phyloP scores from a whole-genome alignment of 2,888 invertebrate species.

The Pedicia rivosa region DNA sequence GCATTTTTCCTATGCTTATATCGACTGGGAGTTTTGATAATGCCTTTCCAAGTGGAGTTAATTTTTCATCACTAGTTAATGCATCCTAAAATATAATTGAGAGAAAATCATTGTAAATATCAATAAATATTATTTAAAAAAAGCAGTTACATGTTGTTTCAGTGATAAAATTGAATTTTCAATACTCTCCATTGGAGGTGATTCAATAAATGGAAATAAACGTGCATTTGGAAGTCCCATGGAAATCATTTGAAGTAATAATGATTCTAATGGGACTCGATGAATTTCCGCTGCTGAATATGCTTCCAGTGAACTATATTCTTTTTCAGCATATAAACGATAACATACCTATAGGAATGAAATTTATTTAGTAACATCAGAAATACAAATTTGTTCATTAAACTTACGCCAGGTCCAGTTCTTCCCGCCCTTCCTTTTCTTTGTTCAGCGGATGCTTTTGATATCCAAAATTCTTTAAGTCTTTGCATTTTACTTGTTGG shows the following conservation, averaged over 20 bases:
- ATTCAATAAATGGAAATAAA: slow-evolving; percentile 88
- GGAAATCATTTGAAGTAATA: slow-evolving; percentile 83
- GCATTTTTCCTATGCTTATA: slow-evolving; percentile 87
- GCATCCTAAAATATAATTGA: slow-evolving; percentile 51
- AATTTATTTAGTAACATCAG: neutral
- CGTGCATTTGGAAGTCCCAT: slow-evolving; percentile 84
- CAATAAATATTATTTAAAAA: neutral
- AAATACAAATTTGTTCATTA: neutral
- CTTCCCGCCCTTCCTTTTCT: slow-evolving; percentile 90
- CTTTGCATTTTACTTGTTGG: slow-evolving; percentile 77
- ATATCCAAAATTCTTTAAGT: slow-evolving; percentile 89
- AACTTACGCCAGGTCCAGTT: slow-evolving; percentile 69
- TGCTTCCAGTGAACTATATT: slow-evolving; percentile 59
- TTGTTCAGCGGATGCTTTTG: slow-evolving; percentile 95
- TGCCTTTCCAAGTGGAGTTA: slow-evolving; percentile 76
- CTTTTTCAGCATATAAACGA: slow-evolving; percentile 71
- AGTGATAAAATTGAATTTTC: slow-evolving; percentile 75
- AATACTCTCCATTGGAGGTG: slow-evolving; percentile 69
- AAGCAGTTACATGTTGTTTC: slow-evolving; percentile 53
- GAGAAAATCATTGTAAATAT: slow-evolving; percentile 2
- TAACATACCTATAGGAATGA: slow-evolving; percentile 51
- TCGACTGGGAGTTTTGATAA: slow-evolving; percentile 86
- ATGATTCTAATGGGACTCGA: slow-evolving; percentile 82
- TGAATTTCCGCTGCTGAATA: slow-evolving; percentile 89
- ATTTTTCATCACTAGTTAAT: slow-evolving; percentile 56